Conservation (phyloP, 2,113 vertebrate genomes). For the Dasyurus viverrinus region DNA sequence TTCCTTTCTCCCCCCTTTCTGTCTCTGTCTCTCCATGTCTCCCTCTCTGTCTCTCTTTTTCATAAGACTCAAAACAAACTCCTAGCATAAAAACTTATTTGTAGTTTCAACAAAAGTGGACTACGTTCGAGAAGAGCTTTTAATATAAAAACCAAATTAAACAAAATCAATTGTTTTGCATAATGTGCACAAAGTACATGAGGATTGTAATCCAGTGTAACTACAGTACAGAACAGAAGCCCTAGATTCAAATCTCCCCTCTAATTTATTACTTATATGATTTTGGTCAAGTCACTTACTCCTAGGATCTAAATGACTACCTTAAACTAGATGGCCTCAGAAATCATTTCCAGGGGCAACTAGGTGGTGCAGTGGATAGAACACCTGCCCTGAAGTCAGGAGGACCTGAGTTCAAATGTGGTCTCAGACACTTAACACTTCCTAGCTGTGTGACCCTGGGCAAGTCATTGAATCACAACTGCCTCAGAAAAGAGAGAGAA, state of each 20-base stretch:
- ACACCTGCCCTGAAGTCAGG: no score
- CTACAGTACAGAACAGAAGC: neutral
- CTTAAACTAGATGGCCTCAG: neutral
- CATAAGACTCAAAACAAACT: no score
- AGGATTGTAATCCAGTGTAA: neutral
- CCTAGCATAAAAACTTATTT: neutral
- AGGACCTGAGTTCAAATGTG: no score
- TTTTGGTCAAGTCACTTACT: neutral
- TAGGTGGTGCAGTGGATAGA: no score
- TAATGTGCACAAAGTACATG: neutral
- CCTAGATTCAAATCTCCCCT: neutral
- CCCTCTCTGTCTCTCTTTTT: neutral
- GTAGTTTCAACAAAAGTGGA: neutral
- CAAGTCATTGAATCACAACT: no score
- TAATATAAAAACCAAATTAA: neutral
- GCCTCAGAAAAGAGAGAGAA: no score
- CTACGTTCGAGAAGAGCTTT: neutral
- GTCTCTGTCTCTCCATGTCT: neutral
- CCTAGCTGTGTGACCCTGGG: no score
- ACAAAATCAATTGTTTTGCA: neutral
- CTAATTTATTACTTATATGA: neutral
- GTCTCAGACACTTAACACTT: no score
- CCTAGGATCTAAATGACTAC: neutral
- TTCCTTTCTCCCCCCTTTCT: neutral
- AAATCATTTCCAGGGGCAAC: neutral